Evolutionary conservation across 2,797 vertebrate species (phyloP).

Genomic region (Natrix natrix): DNA sequence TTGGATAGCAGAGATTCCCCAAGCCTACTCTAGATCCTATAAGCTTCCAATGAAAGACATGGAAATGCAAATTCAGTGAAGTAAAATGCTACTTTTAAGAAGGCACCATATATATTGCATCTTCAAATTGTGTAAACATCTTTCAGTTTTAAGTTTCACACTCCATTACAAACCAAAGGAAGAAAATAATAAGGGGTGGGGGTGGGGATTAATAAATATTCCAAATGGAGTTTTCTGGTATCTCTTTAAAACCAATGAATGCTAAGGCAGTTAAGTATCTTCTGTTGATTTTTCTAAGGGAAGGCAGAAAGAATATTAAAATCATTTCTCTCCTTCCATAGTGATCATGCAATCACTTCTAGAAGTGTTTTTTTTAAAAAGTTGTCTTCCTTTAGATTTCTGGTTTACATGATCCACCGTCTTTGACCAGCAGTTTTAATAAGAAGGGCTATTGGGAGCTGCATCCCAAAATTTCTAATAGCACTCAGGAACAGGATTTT

Average conservation of each 20-base stretch:
- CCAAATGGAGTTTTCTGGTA: neutral
- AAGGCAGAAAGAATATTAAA: neutral
- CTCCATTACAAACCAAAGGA: neutral
- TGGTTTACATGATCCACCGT: neutral
- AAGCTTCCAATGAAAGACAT: accelerated
- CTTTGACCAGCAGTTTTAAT: too few species aligned
- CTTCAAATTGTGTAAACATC: neutral
- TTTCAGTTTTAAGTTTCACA: neutral
- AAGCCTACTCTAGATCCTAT: neutral
- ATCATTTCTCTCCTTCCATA: neutral
- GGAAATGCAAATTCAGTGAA: neutral
- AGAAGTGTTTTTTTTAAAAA: neutral
- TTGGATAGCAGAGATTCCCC: neutral
- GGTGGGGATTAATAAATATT: neutral
- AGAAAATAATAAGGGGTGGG: neutral
- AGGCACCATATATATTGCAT: neutral
- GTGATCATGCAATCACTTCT: neutral
- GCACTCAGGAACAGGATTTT: neutral
- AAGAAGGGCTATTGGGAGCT: neutral
- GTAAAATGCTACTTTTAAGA: neutral
- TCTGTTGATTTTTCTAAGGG: neutral
- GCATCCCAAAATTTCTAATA: neutral
- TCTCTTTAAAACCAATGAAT: neutral
- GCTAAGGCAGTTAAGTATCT: neutral
- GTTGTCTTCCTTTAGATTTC: neutral